Evolutionary conservation across 2,113 vertebrate species (phyloP).

Genomic region (Deroptyus accipitrinus): DNA sequence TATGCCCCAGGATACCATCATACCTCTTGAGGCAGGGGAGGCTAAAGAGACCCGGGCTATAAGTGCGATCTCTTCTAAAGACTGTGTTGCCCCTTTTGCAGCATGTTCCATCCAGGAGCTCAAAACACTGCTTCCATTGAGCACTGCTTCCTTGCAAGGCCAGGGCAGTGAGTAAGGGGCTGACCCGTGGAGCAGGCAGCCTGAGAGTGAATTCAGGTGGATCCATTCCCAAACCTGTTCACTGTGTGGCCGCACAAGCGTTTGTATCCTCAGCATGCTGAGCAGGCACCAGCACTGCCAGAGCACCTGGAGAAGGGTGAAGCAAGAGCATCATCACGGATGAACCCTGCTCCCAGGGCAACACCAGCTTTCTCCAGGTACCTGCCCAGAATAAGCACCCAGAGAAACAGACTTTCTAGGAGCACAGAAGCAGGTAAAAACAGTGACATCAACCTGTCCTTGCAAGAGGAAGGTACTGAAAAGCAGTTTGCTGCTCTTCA

Average conservation of each 20-base stretch:
- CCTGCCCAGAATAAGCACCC: not conserved
- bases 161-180: not conserved
- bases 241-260: not conserved
- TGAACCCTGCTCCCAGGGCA: not conserved
- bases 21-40: not conserved
- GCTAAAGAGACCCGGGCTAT: not conserved
- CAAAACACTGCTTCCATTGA: not conserved
- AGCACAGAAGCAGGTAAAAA: not conserved
- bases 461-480: not conserved
- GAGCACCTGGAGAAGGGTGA: not conserved
- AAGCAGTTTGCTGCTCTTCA: fast-evolving
- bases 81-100: not conserved
- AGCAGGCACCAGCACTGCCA: not conserved
- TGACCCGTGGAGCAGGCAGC: not conserved
- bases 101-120: not conserved
- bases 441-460: not conserved
- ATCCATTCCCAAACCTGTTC: not conserved
- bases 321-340: not conserved
- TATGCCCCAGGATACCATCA: not conserved
- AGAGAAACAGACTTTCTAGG: not conserved
- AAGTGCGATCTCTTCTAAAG: not conserved
- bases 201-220: not conserved
- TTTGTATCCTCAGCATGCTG: not conserved
- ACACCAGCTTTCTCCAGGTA: not conserved
- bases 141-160: not conserved